Evolutionary conservation across 1,140 invertebrate genomes (phyloP), one percentile per base, ranked within the genome.

Genomic region (Orius insidiosus): DNA sequence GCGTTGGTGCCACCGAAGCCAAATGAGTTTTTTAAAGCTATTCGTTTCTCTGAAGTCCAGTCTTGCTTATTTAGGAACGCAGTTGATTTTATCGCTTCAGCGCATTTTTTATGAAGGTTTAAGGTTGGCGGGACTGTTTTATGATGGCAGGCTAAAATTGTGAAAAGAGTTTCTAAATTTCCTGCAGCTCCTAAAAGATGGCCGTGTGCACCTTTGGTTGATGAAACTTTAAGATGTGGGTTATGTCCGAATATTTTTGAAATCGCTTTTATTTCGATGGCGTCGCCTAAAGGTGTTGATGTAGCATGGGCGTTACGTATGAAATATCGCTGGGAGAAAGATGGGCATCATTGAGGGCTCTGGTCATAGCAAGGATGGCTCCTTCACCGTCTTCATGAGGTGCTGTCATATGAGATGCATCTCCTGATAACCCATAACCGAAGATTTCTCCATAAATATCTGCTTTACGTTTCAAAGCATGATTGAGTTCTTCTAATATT

Each of bases 1-100:
- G 88, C 88, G 72, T 98, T 98, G 13, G 93, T 97, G 30, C 94
- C 95, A 45, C 94, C 94, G 75, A 98, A 98, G 4, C 94, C 95
- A 74, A 98, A 98, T 9, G 93, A 92, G 68, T 98, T 98, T 64
- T 92, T 95, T 36, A 98, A 61, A n/a, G 88, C 89, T 53, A 90
- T 67, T 58, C 80, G 71, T 56, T 60, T 61, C 1, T 53, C 60
- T n/a, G 48, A n/a, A 18, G 57, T 54, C 85, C 85, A 89, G 41
- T 63, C 56, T 58, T 68, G 62, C 51, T 67, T 63, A 46, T 76
- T 72, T 10, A n/a, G 71, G 63, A n/a, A 85, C 78, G 68, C 81
- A 78, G 59, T 81, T 77, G 34, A 92, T 65, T 49, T 70, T 58
- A 19, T 69, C 64, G 34, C 64, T 56, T 71, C 72, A 53, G 78